Evolutionary conservation across 2,888 invertebrate genomes (phyloP).

Genomic region (Trichacis sp.): DNA sequence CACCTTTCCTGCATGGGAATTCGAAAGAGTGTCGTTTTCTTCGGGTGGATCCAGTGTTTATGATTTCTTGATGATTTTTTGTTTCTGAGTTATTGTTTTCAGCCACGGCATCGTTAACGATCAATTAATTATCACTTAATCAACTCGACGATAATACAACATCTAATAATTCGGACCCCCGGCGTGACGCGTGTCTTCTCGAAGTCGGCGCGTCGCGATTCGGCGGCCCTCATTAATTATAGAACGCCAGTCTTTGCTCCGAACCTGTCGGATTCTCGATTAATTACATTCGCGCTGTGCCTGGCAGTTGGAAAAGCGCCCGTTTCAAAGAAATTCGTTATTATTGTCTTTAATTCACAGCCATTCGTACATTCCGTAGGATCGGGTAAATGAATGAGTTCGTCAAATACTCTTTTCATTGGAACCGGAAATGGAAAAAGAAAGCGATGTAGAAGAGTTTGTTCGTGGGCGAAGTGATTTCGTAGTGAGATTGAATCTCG

Average conservation of each 20-base stretch:
- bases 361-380: background rate
- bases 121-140: slow-evolving; percentile 16
- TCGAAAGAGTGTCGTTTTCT: background rate
- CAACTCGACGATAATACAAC: slow-evolving; percentile 14
- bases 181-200: slow-evolving; percentile 26
- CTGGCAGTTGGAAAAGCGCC: background rate
- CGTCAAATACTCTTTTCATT: background rate
- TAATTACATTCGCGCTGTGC: background rate
- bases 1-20: background rate
- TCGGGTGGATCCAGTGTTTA: background rate
- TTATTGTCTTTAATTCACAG: too few species aligned
- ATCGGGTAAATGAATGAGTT: background rate
- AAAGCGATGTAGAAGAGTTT: background rate
- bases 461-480: background rate
- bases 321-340: too few species aligned
- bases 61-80: slow-evolving; percentile 8
- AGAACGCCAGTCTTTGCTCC: slow-evolving; percentile 24
- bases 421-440: background rate
- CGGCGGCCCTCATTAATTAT: slow-evolving; percentile 41
- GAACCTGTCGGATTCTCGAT: slow-evolving; percentile 13
- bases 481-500: background rate
- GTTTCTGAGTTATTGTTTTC: slow-evolving; percentile 23
- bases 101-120: slow-evolving; percentile 35
- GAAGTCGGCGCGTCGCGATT: slow-evolving; percentile 34
- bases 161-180: slow-evolving; percentile 33